phyloP scores from a whole-genome alignment of 1,140 invertebrate species.

The Lasioglossum albipes region DNA sequence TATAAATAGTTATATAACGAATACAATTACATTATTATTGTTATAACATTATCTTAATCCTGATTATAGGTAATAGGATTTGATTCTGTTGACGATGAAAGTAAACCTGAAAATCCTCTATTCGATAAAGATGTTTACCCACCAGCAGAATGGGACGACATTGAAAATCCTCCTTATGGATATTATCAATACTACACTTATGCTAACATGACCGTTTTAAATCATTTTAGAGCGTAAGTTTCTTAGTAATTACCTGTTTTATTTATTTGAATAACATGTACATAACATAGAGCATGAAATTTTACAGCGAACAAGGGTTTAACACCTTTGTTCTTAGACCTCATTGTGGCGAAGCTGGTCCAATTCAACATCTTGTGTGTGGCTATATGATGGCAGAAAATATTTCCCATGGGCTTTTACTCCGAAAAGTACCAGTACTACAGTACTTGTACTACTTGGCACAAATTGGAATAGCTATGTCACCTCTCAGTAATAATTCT shows the following conservation, averaged over 20 bases:
- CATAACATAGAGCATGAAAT: not conserved
- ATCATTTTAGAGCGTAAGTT: constrained; percentile 94
- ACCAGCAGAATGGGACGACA: constrained; percentile 92
- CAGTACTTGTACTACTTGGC: constrained; percentile 99
- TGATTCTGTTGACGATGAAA: constrained; percentile 99
- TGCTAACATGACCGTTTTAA: constrained; percentile 97
- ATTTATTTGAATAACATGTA: not conserved
- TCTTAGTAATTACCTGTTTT: not conserved
- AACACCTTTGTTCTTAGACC: constrained; percentile 98
- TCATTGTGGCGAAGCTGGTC: constrained; percentile 99
- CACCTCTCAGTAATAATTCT: constrained; percentile 98
- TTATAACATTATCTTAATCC: not conserved
- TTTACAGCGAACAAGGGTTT: constrained; percentile 90
- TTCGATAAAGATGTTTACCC: constrained; percentile 92
- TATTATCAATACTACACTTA: constrained; percentile 99
- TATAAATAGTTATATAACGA: not conserved
- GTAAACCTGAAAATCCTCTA: constrained; percentile 97
- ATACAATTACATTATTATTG: not conserved
- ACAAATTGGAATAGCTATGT: constrained; percentile 99
- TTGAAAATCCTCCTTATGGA: constrained; percentile 98
- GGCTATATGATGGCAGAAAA: constrained; percentile 99
- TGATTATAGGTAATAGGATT: constrained; percentile 92
- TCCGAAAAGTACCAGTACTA: constrained; percentile 98
- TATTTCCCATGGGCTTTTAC: constrained; percentile 97
- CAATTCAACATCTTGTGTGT: constrained; percentile 96